A percentile compares a stretch with the other conserved stretches of the same genome.
Evolutionary conservation across 2,888 invertebrate genomes (phyloP).

Genomic region (Rhyacophila evoluta): DNA sequence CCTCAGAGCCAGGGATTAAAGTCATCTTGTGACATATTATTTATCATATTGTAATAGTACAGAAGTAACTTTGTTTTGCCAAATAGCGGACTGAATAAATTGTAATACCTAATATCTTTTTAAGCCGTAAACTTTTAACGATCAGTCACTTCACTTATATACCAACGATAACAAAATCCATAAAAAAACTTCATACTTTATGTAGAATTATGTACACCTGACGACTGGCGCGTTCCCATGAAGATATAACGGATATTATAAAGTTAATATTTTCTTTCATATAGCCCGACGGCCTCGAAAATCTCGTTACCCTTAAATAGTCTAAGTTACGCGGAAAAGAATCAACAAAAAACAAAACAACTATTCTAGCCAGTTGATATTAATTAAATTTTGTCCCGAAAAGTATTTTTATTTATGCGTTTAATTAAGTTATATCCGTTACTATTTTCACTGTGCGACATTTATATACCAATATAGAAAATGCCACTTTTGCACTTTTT

Average conservation of each 20-base stretch:
- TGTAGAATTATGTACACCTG: constrained; percentile 42
- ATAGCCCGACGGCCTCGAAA: background rate
- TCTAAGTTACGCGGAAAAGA: no score
- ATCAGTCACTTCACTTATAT: constrained; percentile 37
- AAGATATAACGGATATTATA: background rate
- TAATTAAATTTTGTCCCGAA: no score
- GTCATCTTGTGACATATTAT: no score
- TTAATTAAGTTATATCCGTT: no score
- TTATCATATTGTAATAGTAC: no score
- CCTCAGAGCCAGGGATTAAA: no score
- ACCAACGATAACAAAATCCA: constrained; percentile 29
- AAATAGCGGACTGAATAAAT: background rate
- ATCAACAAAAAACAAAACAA: no score
- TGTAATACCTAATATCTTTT: constrained; percentile 3
- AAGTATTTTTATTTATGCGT: no score
- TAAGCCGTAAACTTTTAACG: constrained; percentile 38
- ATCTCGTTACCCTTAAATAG: background rate
- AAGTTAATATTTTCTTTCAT: constrained; percentile 19
- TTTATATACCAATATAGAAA: no score
- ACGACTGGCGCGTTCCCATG: constrained; percentile 5
- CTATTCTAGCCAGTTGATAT: no score
- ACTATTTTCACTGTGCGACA: no score
- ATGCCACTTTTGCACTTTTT: no score
- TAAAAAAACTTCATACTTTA: constrained; percentile 43
- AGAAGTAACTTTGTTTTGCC: background rate